Evolutionary conservation across 2,797 vertebrate species (phyloP).

Genomic region (Buphagus erythrorhynchus): DNA sequence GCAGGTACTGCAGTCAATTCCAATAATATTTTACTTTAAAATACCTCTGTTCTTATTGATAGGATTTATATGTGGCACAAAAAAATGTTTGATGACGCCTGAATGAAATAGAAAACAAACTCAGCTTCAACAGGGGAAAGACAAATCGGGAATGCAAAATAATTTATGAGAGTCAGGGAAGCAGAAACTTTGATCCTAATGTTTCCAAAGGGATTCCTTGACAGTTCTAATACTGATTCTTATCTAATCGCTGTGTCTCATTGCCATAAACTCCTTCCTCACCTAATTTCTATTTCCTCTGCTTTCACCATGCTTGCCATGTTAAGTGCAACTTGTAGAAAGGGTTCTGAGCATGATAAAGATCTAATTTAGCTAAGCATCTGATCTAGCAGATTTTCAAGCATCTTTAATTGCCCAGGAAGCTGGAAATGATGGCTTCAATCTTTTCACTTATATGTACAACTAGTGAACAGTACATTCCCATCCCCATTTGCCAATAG

Average conservation of each 20-base stretch:
- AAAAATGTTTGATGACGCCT: background rate
- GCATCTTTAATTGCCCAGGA: background rate
- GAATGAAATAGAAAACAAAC: background rate
- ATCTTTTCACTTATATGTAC: background rate
- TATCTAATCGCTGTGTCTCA: background rate
- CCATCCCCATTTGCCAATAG: background rate
- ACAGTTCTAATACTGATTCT: background rate
- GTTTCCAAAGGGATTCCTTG: background rate
- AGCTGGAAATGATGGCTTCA: background rate
- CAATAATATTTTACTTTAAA: background rate
- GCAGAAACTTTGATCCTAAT: background rate
- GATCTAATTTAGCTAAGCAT: background rate
- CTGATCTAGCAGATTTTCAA: background rate
- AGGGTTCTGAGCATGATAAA: background rate
- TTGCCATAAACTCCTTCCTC: background rate
- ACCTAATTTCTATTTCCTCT: background rate
- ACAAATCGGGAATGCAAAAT: background rate
- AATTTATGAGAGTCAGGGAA: background rate
- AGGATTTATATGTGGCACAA: background rate
- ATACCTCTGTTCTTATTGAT: background rate
- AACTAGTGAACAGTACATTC: background rate
- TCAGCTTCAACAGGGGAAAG: background rate
- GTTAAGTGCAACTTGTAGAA: background rate
- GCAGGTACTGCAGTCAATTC: background rate
- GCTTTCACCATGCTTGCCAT: background rate